Evolutionary conservation across 2,888 invertebrate species (phyloP).

Genomic region (Escarpia spicata): DNA sequence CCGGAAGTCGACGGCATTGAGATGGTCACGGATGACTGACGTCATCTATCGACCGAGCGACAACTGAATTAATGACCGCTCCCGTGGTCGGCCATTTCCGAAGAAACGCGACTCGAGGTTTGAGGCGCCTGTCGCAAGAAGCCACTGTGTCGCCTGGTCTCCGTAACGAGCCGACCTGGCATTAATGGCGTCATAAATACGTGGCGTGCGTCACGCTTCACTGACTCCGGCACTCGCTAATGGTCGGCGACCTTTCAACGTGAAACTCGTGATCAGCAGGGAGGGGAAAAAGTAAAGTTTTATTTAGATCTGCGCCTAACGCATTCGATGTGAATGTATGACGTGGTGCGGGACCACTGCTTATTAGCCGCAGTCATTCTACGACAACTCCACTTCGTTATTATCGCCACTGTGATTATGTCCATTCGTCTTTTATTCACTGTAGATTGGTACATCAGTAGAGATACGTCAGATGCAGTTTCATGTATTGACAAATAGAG

Average conservation of each 20-base stretch:
- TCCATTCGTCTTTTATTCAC: too few species aligned
- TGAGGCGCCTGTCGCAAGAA: not conserved
- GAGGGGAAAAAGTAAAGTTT: not conserved
- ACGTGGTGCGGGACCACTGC: not conserved
- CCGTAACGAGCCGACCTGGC: not conserved
- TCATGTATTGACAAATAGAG: too few species aligned
- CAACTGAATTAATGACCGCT: conserved; percentile 16
- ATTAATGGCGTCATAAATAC: conserved; percentile 12
- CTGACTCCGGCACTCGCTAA: not conserved
- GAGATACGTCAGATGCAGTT: too few species aligned
- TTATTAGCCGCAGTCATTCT: not conserved
- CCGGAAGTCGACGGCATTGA: conserved; percentile 16
- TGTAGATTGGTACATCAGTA: too few species aligned
- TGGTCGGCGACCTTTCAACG: not conserved
- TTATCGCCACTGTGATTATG: not conserved
- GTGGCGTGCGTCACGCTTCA: not conserved
- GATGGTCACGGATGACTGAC: conserved; percentile 4
- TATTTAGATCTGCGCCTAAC: not conserved
- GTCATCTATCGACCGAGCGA: not conserved
- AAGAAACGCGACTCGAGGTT: not conserved
- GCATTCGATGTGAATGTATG: not conserved
- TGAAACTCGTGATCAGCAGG: not conserved
- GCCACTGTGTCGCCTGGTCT: not conserved
- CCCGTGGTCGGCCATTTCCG: conserved; percentile 10
- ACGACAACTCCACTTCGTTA: not conserved